These are phyloP conservation scores for Blastobasis lacticolella DNA, from an alignment of 2,888 invertebrate genomes.

Conservation along the genomic window DNA sequence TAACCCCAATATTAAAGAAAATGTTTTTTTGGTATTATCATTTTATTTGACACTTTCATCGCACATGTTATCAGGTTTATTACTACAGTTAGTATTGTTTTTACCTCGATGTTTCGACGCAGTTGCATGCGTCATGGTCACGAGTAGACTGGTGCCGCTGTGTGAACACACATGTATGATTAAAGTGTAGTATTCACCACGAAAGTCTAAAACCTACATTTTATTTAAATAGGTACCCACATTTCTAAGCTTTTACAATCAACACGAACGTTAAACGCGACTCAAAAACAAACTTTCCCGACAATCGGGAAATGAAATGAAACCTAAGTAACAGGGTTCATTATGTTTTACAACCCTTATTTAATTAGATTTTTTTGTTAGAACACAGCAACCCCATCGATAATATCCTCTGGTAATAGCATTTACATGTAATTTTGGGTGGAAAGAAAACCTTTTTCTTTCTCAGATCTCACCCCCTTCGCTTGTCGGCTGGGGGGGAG, in stretches of 20 bases:
- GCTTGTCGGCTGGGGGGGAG: constrained; percentile 12
- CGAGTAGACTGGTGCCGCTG: too few species aligned
- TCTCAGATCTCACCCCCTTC: constrained; percentile 20
- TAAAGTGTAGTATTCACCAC: too few species aligned
- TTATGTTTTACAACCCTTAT: constrained; percentile 13
- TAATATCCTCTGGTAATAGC: constrained; percentile 48
- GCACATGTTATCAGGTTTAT: too few species aligned
- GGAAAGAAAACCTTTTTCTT: constrained; percentile 24
- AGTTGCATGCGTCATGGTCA: too few species aligned
- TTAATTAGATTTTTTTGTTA: constrained; percentile 42
- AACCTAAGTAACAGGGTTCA: constrained; percentile 1
- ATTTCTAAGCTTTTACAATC: background rate
- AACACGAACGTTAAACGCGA: too few species aligned
- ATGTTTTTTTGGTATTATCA: too few species aligned
- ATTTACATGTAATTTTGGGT: constrained; percentile 60
- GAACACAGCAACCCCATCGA: constrained; percentile 35
- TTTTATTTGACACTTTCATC: too few species aligned
- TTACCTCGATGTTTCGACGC: too few species aligned
- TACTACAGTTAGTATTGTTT: too few species aligned
- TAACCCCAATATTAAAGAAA: too few species aligned
- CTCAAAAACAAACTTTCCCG: background rate
- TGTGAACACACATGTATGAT: too few species aligned
- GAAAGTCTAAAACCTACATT: background rate
- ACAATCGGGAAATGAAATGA: background rate
- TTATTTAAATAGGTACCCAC: background rate